Percentiles rank a stretch among this genome's conserved stretches.
These are phyloP conservation scores for Aurelia aurita DNA, from an alignment of 30 jellyfish, hydroid and myxozoan genomes.

Conservation along the genomic window DNA sequence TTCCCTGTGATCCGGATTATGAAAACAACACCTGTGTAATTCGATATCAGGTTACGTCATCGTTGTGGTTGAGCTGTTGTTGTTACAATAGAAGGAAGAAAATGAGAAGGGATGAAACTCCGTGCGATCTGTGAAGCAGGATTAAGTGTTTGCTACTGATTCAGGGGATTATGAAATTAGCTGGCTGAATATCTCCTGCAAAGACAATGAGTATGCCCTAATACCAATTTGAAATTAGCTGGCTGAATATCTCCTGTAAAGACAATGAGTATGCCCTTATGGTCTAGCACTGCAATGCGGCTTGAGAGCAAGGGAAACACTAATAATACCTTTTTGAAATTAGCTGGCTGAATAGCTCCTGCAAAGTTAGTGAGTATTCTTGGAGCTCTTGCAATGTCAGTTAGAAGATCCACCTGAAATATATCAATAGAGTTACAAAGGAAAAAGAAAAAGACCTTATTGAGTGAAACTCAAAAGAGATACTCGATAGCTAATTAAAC, in stretches of 20 bases:
- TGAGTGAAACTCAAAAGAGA: no score
- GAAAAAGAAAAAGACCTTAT: no score
- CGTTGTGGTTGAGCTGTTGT: no score
- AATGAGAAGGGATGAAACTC: no score
- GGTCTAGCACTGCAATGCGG: neutral
- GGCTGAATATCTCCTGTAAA: slow-evolving; percentile 94
- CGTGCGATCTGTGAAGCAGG: no score
- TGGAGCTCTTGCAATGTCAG: slow-evolving; percentile 97
- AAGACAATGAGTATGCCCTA: slow-evolving; percentile 85
- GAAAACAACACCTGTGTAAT: no score
- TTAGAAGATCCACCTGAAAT: slow-evolving; percentile 86
- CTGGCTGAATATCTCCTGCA: slow-evolving; percentile 91
- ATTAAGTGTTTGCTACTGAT: no score
- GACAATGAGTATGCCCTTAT: slow-evolving; percentile 56
- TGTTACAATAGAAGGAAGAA: no score
- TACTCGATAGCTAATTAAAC: no score
- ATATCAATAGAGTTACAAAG: neutral
- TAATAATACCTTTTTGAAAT: slow-evolving; percentile 72
- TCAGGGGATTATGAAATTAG: no score
- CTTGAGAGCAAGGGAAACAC: neutral
- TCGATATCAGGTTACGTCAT: no score
- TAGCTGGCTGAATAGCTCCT: slow-evolving; percentile 91
- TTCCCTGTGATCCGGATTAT: no score
- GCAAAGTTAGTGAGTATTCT: slow-evolving; percentile 90
- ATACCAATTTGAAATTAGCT: slow-evolving; percentile 76